Percentiles rank a stretch among this genome's conserved stretches.
Evolutionary conservation across 2,888 invertebrate genomes (phyloP).

Genomic region (Psylliodes chrysocephalus): DNA sequence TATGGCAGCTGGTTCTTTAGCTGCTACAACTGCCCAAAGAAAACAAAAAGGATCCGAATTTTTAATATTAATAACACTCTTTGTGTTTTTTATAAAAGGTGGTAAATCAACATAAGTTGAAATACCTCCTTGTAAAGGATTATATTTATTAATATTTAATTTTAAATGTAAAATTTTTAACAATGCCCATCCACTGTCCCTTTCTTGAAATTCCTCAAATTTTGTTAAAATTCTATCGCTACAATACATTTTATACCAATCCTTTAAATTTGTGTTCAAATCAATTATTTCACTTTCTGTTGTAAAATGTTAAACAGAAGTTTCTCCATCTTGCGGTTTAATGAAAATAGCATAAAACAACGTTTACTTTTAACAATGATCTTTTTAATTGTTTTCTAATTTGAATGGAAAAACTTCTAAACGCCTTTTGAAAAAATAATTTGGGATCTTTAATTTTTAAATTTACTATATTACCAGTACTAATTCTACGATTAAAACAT

Average conservation of each 20-base stretch:
- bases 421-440: too few relatives aligned
- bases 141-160: neutral
- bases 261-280: too few relatives aligned
- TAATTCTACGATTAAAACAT: conserved; percentile 3
- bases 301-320: neutral
- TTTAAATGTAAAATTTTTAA: neutral
- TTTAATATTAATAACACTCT: neutral
- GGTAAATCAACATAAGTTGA: neutral
- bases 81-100: neutral
- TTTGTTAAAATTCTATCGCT: neutral
- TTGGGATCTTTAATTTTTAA: too few relatives aligned
- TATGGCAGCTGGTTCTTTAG: neutral
- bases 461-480: too few relatives aligned
- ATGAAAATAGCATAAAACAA: neutral
- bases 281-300: too few relatives aligned
- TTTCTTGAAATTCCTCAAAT: too few relatives aligned
- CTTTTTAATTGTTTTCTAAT: neutral
- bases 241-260: too few relatives aligned
- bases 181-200: neutral
- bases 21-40: neutral
- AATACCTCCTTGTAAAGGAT: too few relatives aligned
- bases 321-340: too few relatives aligned
- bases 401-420: too few relatives aligned
- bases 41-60: neutral
- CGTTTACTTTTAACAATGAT: neutral